A percentile compares a stretch with the other conserved stretches of the same genome.
Evolutionary conservation across 2,797 vertebrate genomes (phyloP).

Genomic region (Lindbergichthys nudifrons): DNA sequence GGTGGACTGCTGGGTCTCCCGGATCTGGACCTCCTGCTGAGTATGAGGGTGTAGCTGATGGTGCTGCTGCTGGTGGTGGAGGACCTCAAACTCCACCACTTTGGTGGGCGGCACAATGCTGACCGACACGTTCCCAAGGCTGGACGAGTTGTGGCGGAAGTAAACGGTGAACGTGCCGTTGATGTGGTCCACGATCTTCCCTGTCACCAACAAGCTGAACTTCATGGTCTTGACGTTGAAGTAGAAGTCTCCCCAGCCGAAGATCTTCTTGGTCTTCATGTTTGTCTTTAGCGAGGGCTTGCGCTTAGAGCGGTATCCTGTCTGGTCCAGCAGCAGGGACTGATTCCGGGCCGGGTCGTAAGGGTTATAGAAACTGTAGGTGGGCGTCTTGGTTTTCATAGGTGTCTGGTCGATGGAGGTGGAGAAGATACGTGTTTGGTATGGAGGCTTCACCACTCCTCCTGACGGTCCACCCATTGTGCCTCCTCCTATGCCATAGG

Average conservation of each 20-base stretch:
- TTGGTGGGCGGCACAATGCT: conserved; percentile 97
- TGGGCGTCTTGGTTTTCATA: conserved; percentile 83
- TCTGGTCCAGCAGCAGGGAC: conserved; percentile 85
- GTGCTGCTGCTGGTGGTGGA: conserved; percentile 81
- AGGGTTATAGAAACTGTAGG: conserved; percentile 81
- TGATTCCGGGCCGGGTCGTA: conserved; percentile 91
- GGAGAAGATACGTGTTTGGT: conserved; percentile 84
- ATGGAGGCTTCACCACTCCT: conserved; percentile 83
- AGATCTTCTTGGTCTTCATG: conserved; percentile 94
- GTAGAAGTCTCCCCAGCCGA: conserved; percentile 98
- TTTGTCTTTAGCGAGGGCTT: conserved; percentile 91
- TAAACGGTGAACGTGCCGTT: conserved; percentile 98
- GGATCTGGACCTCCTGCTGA: conserved; percentile 80
- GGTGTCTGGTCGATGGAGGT: conserved; percentile 79
- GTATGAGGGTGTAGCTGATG: conserved; percentile 73
- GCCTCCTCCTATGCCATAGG: conserved; percentile 81
- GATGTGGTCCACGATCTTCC: conserved; percentile 98
- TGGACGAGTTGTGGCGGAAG: conserved; percentile 98
- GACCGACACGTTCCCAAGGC: conserved; percentile 94
- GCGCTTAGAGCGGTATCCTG: conserved; percentile 87
- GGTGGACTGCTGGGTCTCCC: conserved; percentile 88
- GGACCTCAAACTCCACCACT: conserved; percentile 93
- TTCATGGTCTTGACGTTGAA: conserved; percentile 95
- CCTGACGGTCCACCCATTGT: conserved; percentile 64
- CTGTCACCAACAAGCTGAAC: conserved; percentile 95